Base-by-base conservation (phyloP, 2,888 invertebrate species). In the Syritta pipiens region DNA sequence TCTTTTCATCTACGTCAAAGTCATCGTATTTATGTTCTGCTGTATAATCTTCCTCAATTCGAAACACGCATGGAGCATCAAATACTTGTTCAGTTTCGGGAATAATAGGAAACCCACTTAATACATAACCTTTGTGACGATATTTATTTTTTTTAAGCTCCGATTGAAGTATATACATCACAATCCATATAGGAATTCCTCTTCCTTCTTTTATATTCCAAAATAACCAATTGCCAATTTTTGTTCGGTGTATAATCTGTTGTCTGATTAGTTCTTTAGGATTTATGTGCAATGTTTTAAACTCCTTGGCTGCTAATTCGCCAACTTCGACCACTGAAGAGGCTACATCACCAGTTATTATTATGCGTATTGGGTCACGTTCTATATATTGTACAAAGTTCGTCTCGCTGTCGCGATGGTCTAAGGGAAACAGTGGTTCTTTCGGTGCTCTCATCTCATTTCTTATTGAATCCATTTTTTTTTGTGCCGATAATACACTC, bases 61-160 rank as follows among this genome's bases (percentile, higher is more conserved):
- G 1, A n/a, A 46, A 44, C 0, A 7, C n/a, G 10, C 9, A 55
- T n/a, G 57, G 30, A 14, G 20, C 12, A n/a, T 0, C 19, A 3
- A 20, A 4, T 7, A 0, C 1, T n/a, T 12, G 3, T 20, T 3
- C 19, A 4, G 88, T 72, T 60, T 86, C 84, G 49, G 90, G 89
- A n/a, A 93, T 89, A 30, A 93, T 85, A 14, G 94, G 94, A 75
- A 93, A 87, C 4, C 93, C 93, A 67, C 92, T 91, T 81, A 93
- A 85, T 1, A 94, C 90, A 89, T 92, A 93, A 5, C 93, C 94
- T 84, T 92, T 88, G 83, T 93, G 91, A 82, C 88, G 85, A 10
- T 91, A 89, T 20, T 90, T 89, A 63, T 90, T 89, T 14, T 90
- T 90, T 46, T 89, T 85, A 1, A 92, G 81, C 83, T 92, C 91